A percentile compares a stretch with the other conserved stretches of the same genome.
Evolutionary conservation across 2,888 invertebrate genomes (phyloP).

Genomic region (Ormyrus labotus): DNA sequence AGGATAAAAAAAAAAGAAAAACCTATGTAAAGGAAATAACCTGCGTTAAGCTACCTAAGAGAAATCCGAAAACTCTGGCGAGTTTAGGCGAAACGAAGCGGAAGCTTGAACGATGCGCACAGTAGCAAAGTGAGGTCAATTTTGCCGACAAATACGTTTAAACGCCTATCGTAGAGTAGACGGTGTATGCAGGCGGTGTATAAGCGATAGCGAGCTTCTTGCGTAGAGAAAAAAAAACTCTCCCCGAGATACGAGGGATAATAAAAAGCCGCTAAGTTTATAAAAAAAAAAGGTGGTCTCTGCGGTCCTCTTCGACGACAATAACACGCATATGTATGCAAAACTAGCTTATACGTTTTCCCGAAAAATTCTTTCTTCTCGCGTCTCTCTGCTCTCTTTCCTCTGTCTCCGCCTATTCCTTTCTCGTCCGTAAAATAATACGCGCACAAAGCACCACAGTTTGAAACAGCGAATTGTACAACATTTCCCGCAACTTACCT

Average conservation of each 20-base stretch:
- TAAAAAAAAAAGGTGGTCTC: constrained; percentile 4
- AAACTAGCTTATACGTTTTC: neutral
- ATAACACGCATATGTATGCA: neutral
- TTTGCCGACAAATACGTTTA: constrained; percentile 65
- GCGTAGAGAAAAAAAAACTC: constrained; percentile 12
- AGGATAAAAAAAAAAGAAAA: constrained; percentile 2
- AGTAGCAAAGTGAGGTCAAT: constrained; percentile 61
- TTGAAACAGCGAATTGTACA: neutral
- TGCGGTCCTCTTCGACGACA: constrained; percentile 47
- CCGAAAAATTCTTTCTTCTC: neutral
- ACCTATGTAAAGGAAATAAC: neutral
- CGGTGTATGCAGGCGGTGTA: constrained; percentile 16
- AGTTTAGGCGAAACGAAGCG: constrained; percentile 1
- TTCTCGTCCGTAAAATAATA: neutral
- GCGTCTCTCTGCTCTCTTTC: constrained; percentile 17
- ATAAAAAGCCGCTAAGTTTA: neutral
- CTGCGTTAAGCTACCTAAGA: constrained; percentile 27
- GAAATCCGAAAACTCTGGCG: neutral
- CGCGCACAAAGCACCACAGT: neutral
- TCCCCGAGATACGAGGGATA: constrained; percentile 13
- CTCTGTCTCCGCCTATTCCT: neutral
- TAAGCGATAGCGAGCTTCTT: constrained; percentile 21
- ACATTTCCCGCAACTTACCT: neutral
- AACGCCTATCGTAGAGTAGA: constrained; percentile 54
- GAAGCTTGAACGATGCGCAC: constrained; percentile 15